A percentile compares a stretch with the other conserved stretches of the same genome.
phyloP scores from a whole-genome alignment of 2,113 vertebrate species.

The Callocephalon fimbriatum region DNA sequence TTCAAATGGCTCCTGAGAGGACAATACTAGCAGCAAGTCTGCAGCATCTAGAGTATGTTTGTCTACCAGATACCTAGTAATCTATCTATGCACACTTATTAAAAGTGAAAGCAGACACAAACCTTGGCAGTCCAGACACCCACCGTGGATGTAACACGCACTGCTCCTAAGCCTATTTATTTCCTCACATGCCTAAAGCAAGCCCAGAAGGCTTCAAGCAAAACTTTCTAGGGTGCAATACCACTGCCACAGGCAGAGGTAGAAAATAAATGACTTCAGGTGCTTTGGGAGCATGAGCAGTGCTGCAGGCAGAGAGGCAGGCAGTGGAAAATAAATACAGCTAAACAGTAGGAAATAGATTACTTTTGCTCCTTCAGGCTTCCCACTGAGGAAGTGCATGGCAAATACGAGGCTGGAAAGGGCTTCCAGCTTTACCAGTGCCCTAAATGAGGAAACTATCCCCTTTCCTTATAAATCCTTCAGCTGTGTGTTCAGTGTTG shows the following conservation, averaged over 20 bases:
- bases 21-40: not conserved
- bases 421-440: not conserved
- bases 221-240: conserved; percentile 25
- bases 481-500: not conserved
- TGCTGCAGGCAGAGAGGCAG: conserved; percentile 35
- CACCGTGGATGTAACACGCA: not conserved
- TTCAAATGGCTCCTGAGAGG: conserved; percentile 42
- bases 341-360: conserved; percentile 32
- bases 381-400: not conserved
- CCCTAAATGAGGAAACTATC: not conserved
- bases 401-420: not conserved
- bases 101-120: conserved; percentile 17
- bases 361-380: conserved; percentile 20
- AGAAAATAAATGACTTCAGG: conserved; percentile 54
- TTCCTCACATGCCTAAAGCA: conserved; percentile 29
- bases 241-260: conserved; percentile 25
- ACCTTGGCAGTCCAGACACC: not conserved
- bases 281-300: conserved; percentile 33
- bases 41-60: not conserved
- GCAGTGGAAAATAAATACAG: conserved; percentile 62
- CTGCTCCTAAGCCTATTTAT: conserved; percentile 5
- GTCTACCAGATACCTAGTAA: conserved; percentile 3
- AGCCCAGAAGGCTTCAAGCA: conserved; percentile 25
- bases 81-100: conserved; percentile 13
- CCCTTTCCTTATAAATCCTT: not conserved